Evolutionary conservation across 2,888 invertebrate species (phyloP), one percentile per base, ranked within the genome.

Genomic region (Pheosia gnoma): DNA sequence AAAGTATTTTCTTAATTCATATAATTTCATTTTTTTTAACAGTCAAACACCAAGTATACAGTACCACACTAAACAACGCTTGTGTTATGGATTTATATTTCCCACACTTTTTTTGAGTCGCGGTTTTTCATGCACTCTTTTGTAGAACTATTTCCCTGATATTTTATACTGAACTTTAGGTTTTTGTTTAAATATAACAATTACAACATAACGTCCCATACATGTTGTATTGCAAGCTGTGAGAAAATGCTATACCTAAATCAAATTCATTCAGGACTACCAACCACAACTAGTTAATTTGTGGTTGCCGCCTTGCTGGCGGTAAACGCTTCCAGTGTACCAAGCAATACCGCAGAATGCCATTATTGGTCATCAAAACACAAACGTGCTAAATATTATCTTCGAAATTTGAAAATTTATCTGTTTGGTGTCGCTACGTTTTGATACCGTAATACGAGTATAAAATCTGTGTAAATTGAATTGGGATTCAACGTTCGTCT

Each of bases 401-500:
- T 47, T 11, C 45, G 4, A 47, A 11, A 47, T 3, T 47, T 47
- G 45, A 47, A 47, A 47, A 47, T 47, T 47, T 8, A 47, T 47
- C n/a, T 8, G 11, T 47, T 47, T 11, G 11, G 5, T 3, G 11
- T 47, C n/a, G 45, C 43, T 0, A 43, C 9, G 6, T 43, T 43
- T 8, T 43, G 7, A 71, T 58, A 25, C 25, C 25, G 25, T 25
- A 25, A 25, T 25, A 25, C 25, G 25, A 25, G 25, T 25, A 25
- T 2, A 25, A 1, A 25, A 1, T 25, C 25, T 25, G 25, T 25
- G 25, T 25, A 25, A 25, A 25, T 25, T 25, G 25, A 25, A 25
- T 25, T 25, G 25, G 25, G 25, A 75, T 75, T 72, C 75, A 73
- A 59, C 57, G 67, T 70, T 68, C 68, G 63, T 63, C 58, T 72